Percentiles rank a stretch among this genome's conserved stretches.
phyloP scores from a whole-genome alignment of 2,797 vertebrate genomes.

The Acanthornis magna region DNA sequence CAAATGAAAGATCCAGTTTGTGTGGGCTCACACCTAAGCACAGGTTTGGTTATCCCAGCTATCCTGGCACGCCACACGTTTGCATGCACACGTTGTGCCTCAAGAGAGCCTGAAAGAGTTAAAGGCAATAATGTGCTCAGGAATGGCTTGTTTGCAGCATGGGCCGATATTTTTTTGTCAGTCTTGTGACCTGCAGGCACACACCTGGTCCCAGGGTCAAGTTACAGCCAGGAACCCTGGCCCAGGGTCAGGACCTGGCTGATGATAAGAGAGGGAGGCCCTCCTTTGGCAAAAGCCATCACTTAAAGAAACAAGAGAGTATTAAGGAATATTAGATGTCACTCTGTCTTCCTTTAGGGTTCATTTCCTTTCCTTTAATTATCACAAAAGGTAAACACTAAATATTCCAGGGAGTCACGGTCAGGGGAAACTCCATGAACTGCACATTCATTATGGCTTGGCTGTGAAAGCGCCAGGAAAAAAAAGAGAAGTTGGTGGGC shows the following conservation, averaged over 20 bases:
- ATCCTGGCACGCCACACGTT: fast-evolving
- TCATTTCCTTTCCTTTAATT: slow-evolving; percentile 73
- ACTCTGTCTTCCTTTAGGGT: slow-evolving; percentile 55
- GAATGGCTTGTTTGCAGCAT: slow-evolving; percentile 75
- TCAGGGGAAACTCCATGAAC: slow-evolving; percentile 36
- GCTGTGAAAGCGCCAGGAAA: not conserved
- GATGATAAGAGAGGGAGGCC: slow-evolving; percentile 83
- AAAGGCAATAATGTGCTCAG: slow-evolving; percentile 70
- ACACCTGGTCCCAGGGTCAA: slow-evolving; percentile 94
- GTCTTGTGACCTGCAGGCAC: slow-evolving; percentile 90
- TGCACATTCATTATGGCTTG: not conserved
- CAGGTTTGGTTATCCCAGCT: not conserved
- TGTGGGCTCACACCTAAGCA: not conserved
- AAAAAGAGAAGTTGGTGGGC: slow-evolving; percentile 17
- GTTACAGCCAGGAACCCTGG: slow-evolving; percentile 86
- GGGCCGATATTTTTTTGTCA: slow-evolving; percentile 72
- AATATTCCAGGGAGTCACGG: slow-evolving; percentile 52
- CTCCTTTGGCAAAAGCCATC: slow-evolving; percentile 77
- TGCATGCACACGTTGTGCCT: not conserved
- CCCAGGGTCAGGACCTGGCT: slow-evolving; percentile 89
- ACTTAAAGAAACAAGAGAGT: slow-evolving; percentile 75
- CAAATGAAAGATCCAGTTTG: not conserved
- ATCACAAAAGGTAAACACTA: slow-evolving; percentile 70
- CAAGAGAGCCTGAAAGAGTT: slow-evolving; percentile 64
- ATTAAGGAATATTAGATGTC: slow-evolving; percentile 76